Evolutionary conservation across 2,888 invertebrate genomes (phyloP), one percentile per base, ranked within the genome.

Genomic region (Phyto melanocephala): DNA sequence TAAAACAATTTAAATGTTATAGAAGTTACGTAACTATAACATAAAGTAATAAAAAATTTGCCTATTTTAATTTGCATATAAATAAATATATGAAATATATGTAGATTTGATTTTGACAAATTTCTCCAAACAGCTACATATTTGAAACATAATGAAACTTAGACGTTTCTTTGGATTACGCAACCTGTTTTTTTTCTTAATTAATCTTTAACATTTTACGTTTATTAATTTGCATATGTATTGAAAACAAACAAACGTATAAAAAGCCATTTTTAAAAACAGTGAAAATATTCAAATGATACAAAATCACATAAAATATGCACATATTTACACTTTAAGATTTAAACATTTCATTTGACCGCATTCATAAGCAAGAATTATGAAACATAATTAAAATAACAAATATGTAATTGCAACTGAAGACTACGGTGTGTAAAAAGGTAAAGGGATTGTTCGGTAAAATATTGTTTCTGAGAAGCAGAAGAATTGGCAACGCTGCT

Each of bases 331-430:
- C 20, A 11, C 47, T 11, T 20, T 20, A 47, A 47, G n/a, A 47
- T 47, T 45, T 4, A 42, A 6, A 17, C 13, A 13, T 45, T 2
- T 45, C 2, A 17, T 45, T 45, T 24, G 15, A 5, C 33, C 50
- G 50, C n/a, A 17, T 28, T 52, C 68, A 54, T 68, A 40, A 47
- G 47, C 58, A 60, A 60, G 15, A 37, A 60, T 60, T 71, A 24
- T 60, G 58, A 60, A 35, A 58, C 45, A 22, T 47, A 11, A n/a
- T 56, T 22, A 20, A 58, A 47, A 28, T 8, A 72, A 50, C 37
- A 50, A 67, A 2, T 6, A 4, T 60, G 37, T 58, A 71, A 71
- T 60, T 47, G 24, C 7, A 37, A 37, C 15, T 50, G 15, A 72
- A 72, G n/a, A n/a, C n/a, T n/a, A n/a, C n/a, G n/a, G n/a, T n/a